Percentiles rank a stretch among this genome's conserved stretches.
Conservation (phyloP, 2,888 invertebrate genomes). For the Celastrina argiolus region DNA sequence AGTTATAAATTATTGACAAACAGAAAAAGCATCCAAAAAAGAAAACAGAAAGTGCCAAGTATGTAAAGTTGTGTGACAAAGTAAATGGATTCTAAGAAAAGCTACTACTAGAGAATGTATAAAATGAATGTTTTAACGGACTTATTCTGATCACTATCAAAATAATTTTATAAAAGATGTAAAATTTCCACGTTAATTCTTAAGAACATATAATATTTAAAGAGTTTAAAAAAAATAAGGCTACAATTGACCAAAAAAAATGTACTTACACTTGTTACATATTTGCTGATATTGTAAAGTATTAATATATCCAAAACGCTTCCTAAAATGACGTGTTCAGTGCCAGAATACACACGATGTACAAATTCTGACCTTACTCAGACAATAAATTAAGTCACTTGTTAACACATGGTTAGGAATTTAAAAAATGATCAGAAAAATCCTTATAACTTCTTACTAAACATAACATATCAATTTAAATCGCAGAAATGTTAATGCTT, state of each 20-base stretch:
- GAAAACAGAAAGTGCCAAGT: neutral
- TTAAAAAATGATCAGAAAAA: neutral
- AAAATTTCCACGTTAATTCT: neutral
- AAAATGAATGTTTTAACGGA: neutral
- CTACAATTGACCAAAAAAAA: neutral
- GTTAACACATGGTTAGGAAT: neutral
- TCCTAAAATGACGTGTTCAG: slow-evolving; percentile 5
- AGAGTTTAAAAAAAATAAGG: neutral
- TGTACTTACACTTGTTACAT: neutral
- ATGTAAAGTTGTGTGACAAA: neutral
- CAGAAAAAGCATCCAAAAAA: neutral
- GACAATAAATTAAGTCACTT: neutral
- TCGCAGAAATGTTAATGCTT: neutral
- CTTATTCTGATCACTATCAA: neutral
- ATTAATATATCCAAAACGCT: neutral
- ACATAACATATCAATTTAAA: neutral
- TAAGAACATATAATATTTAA: neutral
- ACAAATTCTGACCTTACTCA: neutral
- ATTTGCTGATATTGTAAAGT: neutral
- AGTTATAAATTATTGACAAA: neutral
- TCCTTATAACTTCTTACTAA: neutral
- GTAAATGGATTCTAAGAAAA: neutral
- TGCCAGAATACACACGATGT: slow-evolving; percentile 5
- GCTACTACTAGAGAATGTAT: neutral
- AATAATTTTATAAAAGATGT: neutral